phyloP scores from a whole-genome alignment of 2,113 vertebrate species.

The Embiotoca jacksoni region DNA sequence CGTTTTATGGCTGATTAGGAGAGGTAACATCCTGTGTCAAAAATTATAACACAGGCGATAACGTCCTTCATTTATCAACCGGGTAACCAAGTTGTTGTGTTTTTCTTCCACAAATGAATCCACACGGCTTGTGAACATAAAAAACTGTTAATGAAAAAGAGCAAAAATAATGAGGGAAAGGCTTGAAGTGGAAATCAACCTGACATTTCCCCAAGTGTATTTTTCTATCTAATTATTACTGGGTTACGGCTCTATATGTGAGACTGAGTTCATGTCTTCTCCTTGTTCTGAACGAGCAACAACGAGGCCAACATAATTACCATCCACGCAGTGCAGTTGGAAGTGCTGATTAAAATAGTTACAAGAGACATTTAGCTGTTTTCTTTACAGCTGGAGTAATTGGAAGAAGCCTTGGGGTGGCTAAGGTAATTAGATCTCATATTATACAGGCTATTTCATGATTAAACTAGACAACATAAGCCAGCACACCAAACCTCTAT shows the following conservation, averaged over 20 bases:
- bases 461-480: constrained; percentile 1
- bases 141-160: constrained; percentile 7
- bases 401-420: constrained; percentile 16
- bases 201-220: constrained; percentile 34
- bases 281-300: constrained; percentile 15
- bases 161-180: constrained; percentile 1
- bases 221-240: constrained; percentile 28
- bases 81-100: not conserved
- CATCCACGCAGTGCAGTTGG: not conserved
- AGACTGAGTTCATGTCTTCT: constrained; percentile 1
- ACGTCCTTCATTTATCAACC: not conserved
- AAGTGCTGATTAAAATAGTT: constrained; percentile 42
- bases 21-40: not conserved
- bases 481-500: not conserved
- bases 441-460: not conserved
- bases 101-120: constrained; percentile 12
- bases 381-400: constrained; percentile 27
- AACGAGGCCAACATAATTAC: constrained; percentile 42
- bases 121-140: not conserved
- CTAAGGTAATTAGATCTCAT: too few relatives aligned
- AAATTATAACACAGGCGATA: not conserved
- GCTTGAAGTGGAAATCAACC: constrained; percentile 40
- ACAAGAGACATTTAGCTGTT: constrained; percentile 28
- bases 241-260: constrained; percentile 38
- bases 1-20: constrained; percentile 2